Evolutionary conservation across 2,888 invertebrate species (phyloP).

Genomic region (Nomada fabriciana): DNA sequence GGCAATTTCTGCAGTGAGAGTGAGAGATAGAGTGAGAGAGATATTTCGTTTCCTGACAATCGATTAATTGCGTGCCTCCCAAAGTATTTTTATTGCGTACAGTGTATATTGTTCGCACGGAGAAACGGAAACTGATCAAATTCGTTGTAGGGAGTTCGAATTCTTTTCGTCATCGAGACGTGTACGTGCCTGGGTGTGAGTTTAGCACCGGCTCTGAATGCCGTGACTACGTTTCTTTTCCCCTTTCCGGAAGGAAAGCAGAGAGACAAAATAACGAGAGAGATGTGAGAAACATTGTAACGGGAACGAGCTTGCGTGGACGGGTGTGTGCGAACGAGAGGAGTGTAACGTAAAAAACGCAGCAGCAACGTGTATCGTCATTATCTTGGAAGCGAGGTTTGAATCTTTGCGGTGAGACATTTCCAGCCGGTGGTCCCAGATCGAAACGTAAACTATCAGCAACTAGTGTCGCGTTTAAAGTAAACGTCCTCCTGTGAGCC

Average conservation of each 20-base stretch:
- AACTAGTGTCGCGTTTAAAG: slow-evolving; percentile 1
- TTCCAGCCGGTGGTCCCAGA: background rate
- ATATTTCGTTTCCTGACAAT: too few relatives aligned
- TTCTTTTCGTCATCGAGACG: too few relatives aligned
- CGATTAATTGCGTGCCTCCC: too few relatives aligned
- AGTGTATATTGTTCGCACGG: too few relatives aligned
- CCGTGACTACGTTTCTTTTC: background rate
- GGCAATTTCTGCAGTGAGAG: too few relatives aligned
- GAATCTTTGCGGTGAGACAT: background rate
- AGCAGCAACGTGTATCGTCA: background rate
- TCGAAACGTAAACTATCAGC: background rate
- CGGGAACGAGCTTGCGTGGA: slow-evolving; percentile 61
- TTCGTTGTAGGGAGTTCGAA: too few relatives aligned
- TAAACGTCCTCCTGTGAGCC: background rate
- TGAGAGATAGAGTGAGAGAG: too few relatives aligned
- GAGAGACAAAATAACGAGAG: background rate
- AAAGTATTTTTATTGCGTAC: too few relatives aligned
- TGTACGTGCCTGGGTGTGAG: too few relatives aligned
- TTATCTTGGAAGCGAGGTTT: background rate
- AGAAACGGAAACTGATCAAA: too few relatives aligned
- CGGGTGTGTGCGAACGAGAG: slow-evolving; percentile 43
- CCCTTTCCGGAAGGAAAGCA: background rate
- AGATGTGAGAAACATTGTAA: slow-evolving; percentile 62
- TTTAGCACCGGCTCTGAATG: too few relatives aligned
- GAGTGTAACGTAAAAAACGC: slow-evolving; percentile 22